Evolutionary conservation across 2,797 vertebrate genomes (phyloP).

Genomic region (Gambelia wislizenii): DNA sequence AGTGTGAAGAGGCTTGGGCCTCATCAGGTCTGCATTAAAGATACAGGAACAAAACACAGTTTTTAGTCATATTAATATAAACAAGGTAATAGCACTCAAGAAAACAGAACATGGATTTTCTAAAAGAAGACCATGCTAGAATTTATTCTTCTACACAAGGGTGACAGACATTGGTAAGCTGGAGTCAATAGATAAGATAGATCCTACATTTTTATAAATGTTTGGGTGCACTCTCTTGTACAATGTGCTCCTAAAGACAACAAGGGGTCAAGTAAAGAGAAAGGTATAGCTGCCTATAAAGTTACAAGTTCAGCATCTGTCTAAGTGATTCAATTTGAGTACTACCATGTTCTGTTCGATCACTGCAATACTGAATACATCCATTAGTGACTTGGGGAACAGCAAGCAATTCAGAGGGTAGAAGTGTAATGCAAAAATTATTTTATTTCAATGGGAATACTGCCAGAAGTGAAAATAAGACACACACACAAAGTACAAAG

Average conservation of each 20-base stretch:
- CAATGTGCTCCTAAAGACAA: too few species aligned
- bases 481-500: not conserved
- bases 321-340: not conserved
- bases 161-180: not conserved
- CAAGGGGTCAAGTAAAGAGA: not conserved
- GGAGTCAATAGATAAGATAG: not conserved
- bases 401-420: not conserved
- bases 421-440: not conserved
- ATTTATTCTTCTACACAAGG: not conserved
- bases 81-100: not conserved
- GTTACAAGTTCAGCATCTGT: not conserved
- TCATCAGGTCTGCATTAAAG: not conserved
- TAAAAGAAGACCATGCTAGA: not conserved
- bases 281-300: not conserved
- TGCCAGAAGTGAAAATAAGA: not conserved
- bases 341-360: not conserved
- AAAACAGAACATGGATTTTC: not conserved
- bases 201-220: not conserved
- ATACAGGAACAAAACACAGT: not conserved
- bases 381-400: not conserved
- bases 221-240: not conserved
- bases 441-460: not conserved
- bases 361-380: not conserved
- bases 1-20: too few species aligned
- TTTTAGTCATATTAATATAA: not conserved